phyloP scores from a whole-genome alignment of 2,113 vertebrate species.

The Pygoscelis adeliae region DNA sequence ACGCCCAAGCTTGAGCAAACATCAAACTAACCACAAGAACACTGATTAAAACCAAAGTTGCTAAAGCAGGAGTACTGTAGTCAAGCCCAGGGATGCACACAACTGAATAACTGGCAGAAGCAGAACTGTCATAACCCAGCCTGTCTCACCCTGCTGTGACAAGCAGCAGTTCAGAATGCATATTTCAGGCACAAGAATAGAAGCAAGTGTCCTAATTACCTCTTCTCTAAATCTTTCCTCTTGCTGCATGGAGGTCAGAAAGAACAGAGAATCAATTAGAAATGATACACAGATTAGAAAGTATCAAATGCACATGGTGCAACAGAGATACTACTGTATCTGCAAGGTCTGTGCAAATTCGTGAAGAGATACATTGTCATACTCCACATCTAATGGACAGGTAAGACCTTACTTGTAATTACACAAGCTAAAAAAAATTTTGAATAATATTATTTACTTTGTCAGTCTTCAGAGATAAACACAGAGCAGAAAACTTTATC shows the following conservation, averaged over 20 bases:
- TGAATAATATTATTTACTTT: background rate
- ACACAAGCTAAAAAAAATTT: background rate
- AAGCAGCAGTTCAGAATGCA: constrained; percentile 11
- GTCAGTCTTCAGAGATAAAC: background rate
- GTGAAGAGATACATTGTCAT: background rate
- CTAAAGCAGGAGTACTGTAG: background rate
- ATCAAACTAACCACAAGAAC: background rate
- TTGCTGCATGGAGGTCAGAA: constrained; percentile 29
- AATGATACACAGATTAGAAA: background rate
- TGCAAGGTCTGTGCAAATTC: background rate
- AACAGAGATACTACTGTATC: background rate
- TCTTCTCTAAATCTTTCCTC: constrained; percentile 24
- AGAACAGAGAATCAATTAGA: background rate
- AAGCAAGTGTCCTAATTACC: constrained; percentile 53
- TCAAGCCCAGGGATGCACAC: background rate
- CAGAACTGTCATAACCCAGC: background rate
- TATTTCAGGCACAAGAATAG: constrained; percentile 49
- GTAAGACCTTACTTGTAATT: background rate
- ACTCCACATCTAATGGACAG: background rate
- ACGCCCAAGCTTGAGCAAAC: background rate
- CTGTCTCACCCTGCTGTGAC: background rate
- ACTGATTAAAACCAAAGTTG: background rate
- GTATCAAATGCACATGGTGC: background rate
- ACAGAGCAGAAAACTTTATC: background rate
- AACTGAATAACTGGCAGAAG: background rate